Conservation (phyloP, 2,888 invertebrate genomes). For the Monochamus alternatus region DNA sequence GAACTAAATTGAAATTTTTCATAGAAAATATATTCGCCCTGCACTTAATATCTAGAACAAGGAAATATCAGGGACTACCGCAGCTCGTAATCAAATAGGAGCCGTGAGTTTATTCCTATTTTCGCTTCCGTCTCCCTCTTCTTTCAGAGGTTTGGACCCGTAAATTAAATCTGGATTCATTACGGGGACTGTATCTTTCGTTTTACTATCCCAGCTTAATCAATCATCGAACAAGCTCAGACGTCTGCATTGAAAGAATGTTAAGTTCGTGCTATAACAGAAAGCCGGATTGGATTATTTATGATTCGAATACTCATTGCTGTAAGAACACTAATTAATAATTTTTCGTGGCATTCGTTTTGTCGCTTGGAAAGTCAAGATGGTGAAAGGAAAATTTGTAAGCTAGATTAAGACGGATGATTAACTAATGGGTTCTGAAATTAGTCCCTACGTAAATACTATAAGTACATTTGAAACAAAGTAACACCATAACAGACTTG, state of each 20-base stretch:
- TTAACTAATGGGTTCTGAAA: not conserved
- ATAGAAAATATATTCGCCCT: not conserved
- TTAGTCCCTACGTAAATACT: not conserved
- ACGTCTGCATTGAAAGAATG: slow-evolving; percentile 3
- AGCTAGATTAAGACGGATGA: not conserved
- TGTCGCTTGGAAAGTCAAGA: not conserved
- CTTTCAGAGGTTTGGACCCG: not conserved
- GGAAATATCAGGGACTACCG: not conserved
- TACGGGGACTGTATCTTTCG: not conserved
- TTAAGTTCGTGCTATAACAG: not conserved
- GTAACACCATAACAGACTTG: no score
- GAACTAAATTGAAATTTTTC: not conserved
- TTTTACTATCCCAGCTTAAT: not conserved
- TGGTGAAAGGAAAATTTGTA: not conserved
- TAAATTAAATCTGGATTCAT: slow-evolving; percentile 10
- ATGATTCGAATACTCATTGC: not conserved
- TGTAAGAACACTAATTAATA: not conserved
- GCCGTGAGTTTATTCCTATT: not conserved
- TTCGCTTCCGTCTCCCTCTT: not conserved
- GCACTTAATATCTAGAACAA: not conserved
- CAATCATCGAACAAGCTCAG: not conserved
- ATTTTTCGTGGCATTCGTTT: not conserved
- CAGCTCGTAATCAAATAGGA: not conserved
- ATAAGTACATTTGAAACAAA: not conserved
- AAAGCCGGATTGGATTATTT: not conserved